phyloP scores from a whole-genome alignment of 2,113 vertebrate genomes.

The Pelvicachromis taeniatus region DNA sequence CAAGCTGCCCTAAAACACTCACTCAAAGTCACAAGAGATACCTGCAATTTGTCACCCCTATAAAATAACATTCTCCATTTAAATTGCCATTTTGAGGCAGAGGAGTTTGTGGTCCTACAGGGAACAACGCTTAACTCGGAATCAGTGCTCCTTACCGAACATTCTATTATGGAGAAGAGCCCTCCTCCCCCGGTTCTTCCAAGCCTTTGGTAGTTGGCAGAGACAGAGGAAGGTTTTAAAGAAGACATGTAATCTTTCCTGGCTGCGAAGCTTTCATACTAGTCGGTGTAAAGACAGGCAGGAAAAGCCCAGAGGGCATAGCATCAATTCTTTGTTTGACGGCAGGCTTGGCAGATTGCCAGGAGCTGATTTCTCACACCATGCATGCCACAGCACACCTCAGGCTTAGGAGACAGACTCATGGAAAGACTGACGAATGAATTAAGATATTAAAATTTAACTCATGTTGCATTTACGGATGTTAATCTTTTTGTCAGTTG shows the following conservation, averaged over 20 bases:
- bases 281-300: constrained; percentile 55
- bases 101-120: constrained; percentile 21
- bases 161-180: constrained; percentile 17
- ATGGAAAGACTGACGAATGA: constrained; percentile 49
- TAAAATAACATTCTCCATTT: constrained; percentile 64
- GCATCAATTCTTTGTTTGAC: constrained; percentile 79
- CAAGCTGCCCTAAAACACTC: constrained; percentile 40
- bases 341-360: constrained; percentile 71
- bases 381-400: constrained; percentile 73
- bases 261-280: constrained; percentile 74
- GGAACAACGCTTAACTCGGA: constrained; percentile 19
- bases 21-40: constrained; percentile 67
- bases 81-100: constrained; percentile 42
- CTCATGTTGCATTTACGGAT: background rate
- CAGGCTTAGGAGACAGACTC: constrained; percentile 46
- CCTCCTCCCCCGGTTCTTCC: background rate
- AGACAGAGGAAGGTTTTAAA: constrained; percentile 74
- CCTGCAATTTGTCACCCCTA: constrained; percentile 76
- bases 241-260: constrained; percentile 78
- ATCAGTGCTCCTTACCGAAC: constrained; percentile 27
- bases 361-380: constrained; percentile 72
- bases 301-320: constrained; percentile 73
- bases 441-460: constrained; percentile 16
- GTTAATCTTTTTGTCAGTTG: background rate
- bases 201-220: constrained; percentile 72